A percentile compares a stretch with the other conserved stretches of the same genome.
These are phyloP conservation scores for Nephotettix cincticeps DNA, from an alignment of 1,140 invertebrate species.

Conservation along the genomic window DNA sequence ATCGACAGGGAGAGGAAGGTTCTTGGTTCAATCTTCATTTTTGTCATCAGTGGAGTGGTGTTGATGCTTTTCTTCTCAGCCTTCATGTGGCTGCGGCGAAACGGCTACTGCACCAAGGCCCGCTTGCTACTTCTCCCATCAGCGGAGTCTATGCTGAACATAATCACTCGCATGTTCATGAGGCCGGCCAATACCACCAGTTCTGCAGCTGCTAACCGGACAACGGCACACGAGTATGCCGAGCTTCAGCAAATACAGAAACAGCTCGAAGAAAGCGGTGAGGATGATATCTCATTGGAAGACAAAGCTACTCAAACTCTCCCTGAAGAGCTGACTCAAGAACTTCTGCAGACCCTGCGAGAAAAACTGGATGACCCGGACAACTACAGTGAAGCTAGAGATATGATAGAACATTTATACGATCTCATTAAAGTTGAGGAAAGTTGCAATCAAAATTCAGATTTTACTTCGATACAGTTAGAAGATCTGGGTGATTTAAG, in stretches of 20 bases:
- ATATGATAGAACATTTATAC: slow-evolving; percentile 76
- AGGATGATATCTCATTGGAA: slow-evolving; percentile 46
- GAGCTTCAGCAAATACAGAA: slow-evolving; percentile 52
- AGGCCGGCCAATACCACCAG: slow-evolving; percentile 53
- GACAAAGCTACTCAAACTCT: slow-evolving; percentile 71
- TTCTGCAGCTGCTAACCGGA: slow-evolving; percentile 46
- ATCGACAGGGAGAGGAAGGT: slow-evolving; percentile 50
- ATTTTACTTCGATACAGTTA: slow-evolving; percentile 22
- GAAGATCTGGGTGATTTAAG: slow-evolving; percentile 45
- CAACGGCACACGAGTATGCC: slow-evolving; percentile 64
- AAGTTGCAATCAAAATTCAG: slow-evolving; percentile 59
- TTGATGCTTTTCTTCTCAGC: slow-evolving; percentile 53
- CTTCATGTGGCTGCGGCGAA: slow-evolving; percentile 54
- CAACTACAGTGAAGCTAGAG: slow-evolving; percentile 68
- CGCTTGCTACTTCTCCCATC: slow-evolving; percentile 39
- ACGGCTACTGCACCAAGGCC: slow-evolving; percentile 53
- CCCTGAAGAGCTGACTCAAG: slow-evolving; percentile 71
- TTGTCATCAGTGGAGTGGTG: slow-evolving; percentile 51
- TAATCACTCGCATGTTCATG: slow-evolving; percentile 48
- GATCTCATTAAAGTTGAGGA: slow-evolving; percentile 75
- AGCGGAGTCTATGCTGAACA: slow-evolving; percentile 43
- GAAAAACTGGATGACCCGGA: slow-evolving; percentile 69
- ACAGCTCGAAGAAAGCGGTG: slow-evolving; percentile 40
- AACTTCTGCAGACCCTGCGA: slow-evolving; percentile 65
- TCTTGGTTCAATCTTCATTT: slow-evolving; percentile 52